Conservation (phyloP, 2,888 invertebrate species). For the Xestobium rufovillosum region DNA sequence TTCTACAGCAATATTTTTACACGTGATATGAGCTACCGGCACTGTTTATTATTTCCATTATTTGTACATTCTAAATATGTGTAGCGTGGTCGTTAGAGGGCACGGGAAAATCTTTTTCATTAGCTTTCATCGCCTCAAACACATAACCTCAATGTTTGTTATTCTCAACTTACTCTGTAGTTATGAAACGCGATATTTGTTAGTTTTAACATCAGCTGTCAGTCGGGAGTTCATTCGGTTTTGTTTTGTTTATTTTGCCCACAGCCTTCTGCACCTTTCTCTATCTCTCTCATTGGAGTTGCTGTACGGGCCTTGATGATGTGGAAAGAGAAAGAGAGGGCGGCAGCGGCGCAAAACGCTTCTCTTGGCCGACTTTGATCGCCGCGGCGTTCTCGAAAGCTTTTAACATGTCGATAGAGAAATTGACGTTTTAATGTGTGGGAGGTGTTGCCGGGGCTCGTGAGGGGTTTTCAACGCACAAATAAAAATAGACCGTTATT, state of each 20-base stretch:
- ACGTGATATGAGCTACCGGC: too few species aligned
- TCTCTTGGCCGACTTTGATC: not conserved
- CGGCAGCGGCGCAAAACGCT: too few species aligned
- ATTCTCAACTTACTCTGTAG: slow-evolving; percentile 29
- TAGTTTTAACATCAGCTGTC: slow-evolving; percentile 34
- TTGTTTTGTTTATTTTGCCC: slow-evolving; percentile 23
- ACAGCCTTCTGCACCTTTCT: slow-evolving; percentile 14
- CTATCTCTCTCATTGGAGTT: slow-evolving; percentile 10
- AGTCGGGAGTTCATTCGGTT: slow-evolving; percentile 29
- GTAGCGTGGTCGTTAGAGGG: too few species aligned
- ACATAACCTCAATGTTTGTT: slow-evolving; percentile 31
- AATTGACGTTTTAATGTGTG: slow-evolving; percentile 30
- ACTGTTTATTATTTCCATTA: too few species aligned
- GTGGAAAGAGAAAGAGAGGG: slow-evolving; percentile 10
- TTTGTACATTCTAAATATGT: too few species aligned
- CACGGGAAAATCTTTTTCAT: too few species aligned
- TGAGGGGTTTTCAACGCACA: too few species aligned
- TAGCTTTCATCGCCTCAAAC: slow-evolving; percentile 2
- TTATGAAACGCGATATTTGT: slow-evolving; percentile 35
- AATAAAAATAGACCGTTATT: too few species aligned
- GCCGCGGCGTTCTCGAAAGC: slow-evolving; percentile 21
- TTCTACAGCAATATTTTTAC: too few species aligned
- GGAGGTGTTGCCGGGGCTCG: slow-evolving; percentile 21
- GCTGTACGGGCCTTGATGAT: slow-evolving; percentile 1
- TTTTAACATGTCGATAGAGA: slow-evolving; percentile 28